Percentiles rank a stretch among this genome's conserved stretches.
Evolutionary conservation across 1,140 invertebrate species (phyloP).

Genomic region (Drosophila rhopaloa): DNA sequence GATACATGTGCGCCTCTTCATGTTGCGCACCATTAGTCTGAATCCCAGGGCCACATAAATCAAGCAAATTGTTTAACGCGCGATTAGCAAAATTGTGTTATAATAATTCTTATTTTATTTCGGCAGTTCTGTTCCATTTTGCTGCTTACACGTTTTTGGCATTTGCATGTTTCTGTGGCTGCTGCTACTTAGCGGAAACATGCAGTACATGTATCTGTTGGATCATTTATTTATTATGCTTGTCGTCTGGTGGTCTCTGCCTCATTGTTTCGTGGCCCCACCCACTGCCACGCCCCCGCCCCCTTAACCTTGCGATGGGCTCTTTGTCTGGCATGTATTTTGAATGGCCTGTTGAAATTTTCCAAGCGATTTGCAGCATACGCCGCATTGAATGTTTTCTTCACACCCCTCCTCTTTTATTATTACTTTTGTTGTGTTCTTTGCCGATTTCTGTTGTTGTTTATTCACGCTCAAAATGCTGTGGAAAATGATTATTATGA

Average conservation of each 20-base stretch:
- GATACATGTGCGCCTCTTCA: background rate
- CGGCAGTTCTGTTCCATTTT: constrained; percentile 36
- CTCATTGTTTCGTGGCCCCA: background rate
- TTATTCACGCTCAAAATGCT: constrained; percentile 76
- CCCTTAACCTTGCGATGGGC: constrained; percentile 21
- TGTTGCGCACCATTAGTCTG: constrained; percentile 29
- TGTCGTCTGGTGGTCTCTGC: constrained; percentile 46
- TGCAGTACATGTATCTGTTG: constrained; percentile 45
- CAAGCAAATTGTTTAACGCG: constrained; percentile 81
- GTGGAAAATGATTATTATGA: constrained; percentile 81
- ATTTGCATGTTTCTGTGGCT: constrained; percentile 56
- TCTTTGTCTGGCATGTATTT: constrained; percentile 50
- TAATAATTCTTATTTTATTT: constrained; percentile 73
- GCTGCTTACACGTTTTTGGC: constrained; percentile 40
- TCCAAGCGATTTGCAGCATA: constrained; percentile 79
- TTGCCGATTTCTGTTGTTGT: constrained; percentile 26
- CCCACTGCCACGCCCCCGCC: background rate
- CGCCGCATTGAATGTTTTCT: constrained; percentile 76
- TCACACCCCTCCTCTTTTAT: constrained; percentile 1
- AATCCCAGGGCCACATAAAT: constrained; percentile 58
- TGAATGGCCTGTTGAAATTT: constrained; percentile 70
- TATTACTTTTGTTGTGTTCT: constrained; percentile 23
- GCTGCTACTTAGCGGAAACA: constrained; percentile 35
- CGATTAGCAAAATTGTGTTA: constrained; percentile 81
- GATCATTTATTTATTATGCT: constrained; percentile 63